Conservation (phyloP, 2,888 invertebrate genomes). For the Melipona beecheii region DNA sequence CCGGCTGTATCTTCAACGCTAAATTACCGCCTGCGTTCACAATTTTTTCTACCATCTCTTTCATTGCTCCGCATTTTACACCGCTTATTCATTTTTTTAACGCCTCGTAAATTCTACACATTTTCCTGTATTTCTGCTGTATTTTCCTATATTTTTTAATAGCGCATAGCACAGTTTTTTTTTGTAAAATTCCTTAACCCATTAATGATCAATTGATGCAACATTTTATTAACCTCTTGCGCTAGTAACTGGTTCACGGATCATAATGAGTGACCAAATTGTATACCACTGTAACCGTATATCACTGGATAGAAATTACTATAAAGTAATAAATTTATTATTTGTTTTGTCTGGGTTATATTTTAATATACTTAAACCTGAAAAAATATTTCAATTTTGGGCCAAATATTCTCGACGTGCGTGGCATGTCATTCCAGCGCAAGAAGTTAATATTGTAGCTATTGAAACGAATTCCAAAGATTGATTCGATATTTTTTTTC, state of each 20-base stretch:
- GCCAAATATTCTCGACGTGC: too few species aligned
- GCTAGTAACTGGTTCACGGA: too few species aligned
- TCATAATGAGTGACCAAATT: too few species aligned
- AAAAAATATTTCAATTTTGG: too few species aligned
- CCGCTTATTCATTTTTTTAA: conserved; percentile 43
- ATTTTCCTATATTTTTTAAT: neutral
- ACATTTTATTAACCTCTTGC: neutral
- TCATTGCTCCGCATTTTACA: conserved; percentile 22
- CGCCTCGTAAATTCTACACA: conserved; percentile 45
- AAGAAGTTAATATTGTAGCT: neutral
- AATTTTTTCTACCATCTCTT: conserved; percentile 39
- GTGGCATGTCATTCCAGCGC: too few species aligned
- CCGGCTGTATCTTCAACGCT: conserved; percentile 54
- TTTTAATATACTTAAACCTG: too few species aligned
- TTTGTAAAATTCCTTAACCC: neutral
- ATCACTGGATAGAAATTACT: too few species aligned
- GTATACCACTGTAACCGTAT: too few species aligned
- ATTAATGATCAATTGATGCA: neutral
- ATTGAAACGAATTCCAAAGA: neutral
- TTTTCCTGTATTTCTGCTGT: neutral
- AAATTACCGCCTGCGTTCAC: conserved; percentile 59
- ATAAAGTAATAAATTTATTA: too few species aligned
- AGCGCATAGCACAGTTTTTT: neutral
- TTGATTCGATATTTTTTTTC: neutral
- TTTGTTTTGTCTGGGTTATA: too few species aligned